Conservation (phyloP, 2,113 vertebrate genomes). For the Notothenia rossii region DNA sequence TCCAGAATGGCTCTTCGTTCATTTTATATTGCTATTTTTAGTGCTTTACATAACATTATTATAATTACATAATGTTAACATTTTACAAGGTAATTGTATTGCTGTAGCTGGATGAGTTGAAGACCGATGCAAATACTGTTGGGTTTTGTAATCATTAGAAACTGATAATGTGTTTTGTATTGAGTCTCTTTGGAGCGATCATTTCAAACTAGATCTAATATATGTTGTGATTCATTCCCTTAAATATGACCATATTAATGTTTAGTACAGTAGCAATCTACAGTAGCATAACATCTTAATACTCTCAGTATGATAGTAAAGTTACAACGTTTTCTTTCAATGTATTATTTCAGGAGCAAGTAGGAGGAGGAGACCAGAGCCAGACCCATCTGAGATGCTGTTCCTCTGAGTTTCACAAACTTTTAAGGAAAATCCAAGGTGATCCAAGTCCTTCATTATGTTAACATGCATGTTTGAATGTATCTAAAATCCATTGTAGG, state of each 20-base stretch:
- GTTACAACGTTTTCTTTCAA: slow-evolving; percentile 1
- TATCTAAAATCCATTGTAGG: neutral
- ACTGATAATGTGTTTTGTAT: neutral
- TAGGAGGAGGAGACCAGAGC: slow-evolving; percentile 44
- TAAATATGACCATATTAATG: too few species aligned
- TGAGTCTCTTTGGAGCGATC: neutral
- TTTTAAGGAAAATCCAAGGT: slow-evolving; percentile 84
- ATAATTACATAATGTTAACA: neutral
- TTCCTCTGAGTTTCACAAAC: slow-evolving; percentile 75
- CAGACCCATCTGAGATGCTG: slow-evolving; percentile 49
- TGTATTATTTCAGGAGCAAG: slow-evolving; percentile 51
- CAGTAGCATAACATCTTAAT: neutral
- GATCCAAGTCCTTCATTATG: neutral
- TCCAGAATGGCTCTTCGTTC: neutral
- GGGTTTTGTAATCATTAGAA: neutral
- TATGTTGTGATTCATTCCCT: neutral
- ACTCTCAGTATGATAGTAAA: neutral
- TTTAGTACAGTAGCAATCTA: too few species aligned
- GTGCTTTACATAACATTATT: neutral
- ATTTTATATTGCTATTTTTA: neutral
- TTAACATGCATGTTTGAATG: neutral
- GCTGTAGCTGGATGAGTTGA: neutral
- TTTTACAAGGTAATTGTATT: neutral
- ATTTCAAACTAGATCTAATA: neutral
- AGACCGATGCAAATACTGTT: neutral